Conservation (phyloP, 2,888 invertebrate genomes). For the Ernsta delagoae region DNA sequence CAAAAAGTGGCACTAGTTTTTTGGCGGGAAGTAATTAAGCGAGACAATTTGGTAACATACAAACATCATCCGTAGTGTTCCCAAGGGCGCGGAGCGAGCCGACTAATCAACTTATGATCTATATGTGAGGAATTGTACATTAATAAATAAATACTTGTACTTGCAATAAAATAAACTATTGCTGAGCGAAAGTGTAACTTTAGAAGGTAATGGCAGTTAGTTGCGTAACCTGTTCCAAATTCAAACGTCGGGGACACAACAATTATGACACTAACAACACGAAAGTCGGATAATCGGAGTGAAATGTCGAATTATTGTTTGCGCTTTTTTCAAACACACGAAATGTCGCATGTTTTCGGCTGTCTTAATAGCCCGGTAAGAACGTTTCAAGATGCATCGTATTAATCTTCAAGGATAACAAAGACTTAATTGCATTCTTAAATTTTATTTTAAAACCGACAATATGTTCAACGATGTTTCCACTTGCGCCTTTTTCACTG, state of each 20-base stretch:
- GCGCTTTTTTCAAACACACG: conserved; percentile 46
- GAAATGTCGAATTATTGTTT: conserved; percentile 42
- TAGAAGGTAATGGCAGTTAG: conserved; percentile 33
- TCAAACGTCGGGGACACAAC: conserved; percentile 20
- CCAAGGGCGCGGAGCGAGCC: not conserved
- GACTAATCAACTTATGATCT: not conserved
- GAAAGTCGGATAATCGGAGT: conserved; percentile 37
- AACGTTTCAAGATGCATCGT: conserved; percentile 61
- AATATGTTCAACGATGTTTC: conserved; percentile 62
- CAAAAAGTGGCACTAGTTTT: conserved; percentile 27
- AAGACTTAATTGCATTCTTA: conserved; percentile 75
- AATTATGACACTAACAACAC: conserved; percentile 34
- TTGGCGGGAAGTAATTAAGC: conserved; percentile 28
- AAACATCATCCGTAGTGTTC: conserved; percentile 19
- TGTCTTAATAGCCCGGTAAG: conserved; percentile 67
- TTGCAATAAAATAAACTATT: not conserved
- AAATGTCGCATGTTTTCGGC: conserved; percentile 55
- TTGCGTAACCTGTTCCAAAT: conserved; percentile 32
- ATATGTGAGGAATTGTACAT: no score
- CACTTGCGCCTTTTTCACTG: conserved; percentile 51
- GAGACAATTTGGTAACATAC: conserved; percentile 24
- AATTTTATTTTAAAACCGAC: conserved; percentile 78
- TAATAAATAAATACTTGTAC: no score
- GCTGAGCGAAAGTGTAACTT: conserved; percentile 31
- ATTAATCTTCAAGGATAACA: conserved; percentile 75